These are phyloP conservation scores for Sylvia borin DNA, from an alignment of 2,797 vertebrate species.

Conservation along the genomic window DNA sequence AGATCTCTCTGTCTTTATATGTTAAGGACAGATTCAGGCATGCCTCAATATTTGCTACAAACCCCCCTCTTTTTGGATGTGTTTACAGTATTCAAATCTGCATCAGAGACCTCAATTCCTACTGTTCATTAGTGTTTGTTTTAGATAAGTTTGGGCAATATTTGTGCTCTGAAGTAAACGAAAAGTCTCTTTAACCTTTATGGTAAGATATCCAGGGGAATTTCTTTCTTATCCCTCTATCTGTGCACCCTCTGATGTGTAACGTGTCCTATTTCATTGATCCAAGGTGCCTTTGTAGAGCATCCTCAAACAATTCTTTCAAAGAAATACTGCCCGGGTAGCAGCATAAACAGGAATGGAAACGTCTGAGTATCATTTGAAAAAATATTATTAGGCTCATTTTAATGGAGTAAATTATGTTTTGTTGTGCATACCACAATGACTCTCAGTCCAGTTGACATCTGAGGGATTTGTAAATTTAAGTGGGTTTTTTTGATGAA, in stretches of 20 bases:
- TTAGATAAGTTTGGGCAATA: background rate
- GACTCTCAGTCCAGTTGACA: background rate
- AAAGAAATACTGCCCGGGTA: background rate
- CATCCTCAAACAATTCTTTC: background rate
- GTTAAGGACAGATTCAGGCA: background rate
- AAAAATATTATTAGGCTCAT: background rate
- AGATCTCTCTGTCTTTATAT: background rate
- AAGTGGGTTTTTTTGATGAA: background rate
- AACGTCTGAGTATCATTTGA: background rate
- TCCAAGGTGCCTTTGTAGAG: background rate
- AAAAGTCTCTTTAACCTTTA: background rate
- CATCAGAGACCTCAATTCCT: background rate
- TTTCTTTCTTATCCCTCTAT: background rate
- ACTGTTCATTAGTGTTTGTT: background rate
- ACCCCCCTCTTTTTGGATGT: rapidly evolving
- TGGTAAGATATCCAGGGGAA: background rate
- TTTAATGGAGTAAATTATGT: background rate
- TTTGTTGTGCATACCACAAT: background rate
- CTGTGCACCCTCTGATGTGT: background rate
- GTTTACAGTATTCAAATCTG: background rate
- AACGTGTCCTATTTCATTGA: background rate
- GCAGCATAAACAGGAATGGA: background rate
- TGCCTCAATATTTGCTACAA: background rate
- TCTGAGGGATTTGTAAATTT: background rate
- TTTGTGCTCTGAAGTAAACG: background rate